Conservation (phyloP, 1,140 invertebrate species). For the Drosophila funebris region DNA sequence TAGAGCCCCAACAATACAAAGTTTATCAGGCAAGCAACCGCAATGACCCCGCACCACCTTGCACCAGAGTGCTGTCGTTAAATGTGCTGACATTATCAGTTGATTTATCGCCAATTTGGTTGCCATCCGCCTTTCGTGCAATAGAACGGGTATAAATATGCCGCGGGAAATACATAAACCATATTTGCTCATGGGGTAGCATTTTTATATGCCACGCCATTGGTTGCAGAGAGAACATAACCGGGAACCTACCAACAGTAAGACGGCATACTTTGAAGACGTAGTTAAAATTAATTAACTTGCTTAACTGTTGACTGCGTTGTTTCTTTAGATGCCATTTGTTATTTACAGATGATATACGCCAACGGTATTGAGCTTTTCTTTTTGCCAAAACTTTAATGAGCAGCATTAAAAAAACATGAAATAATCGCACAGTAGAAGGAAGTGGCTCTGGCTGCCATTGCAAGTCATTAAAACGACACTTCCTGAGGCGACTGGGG, state of each 20-base stretch:
- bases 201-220: conserved; percentile 11
- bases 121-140: conserved; percentile 43
- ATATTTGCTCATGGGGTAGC: conserved; percentile 16
- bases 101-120: conserved; percentile 79
- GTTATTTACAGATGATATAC: conserved; percentile 45
- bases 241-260: neutral
- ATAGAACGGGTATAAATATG: conserved; percentile 48
- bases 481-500: conserved; percentile 15
- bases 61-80: conserved; percentile 37
- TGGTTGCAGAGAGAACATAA: neutral
- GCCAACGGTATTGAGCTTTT: conserved; percentile 6
- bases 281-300: conserved; percentile 76
- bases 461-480: conserved; percentile 55
- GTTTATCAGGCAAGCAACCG: conserved; percentile 25
- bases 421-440: neutral
- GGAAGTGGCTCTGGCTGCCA: neutral
- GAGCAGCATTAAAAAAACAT: conserved; percentile 56
- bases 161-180: conserved; percentile 46
- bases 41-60: conserved; percentile 8
- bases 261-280: conserved; percentile 23
- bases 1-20: too few relatives aligned
- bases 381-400: conserved; percentile 41
- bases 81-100: conserved; percentile 77
- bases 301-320: conserved; percentile 43
- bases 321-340: conserved; percentile 2